phyloP scores from a whole-genome alignment of 2,113 vertebrate species.

The Anarrhichthys ocellatus region DNA sequence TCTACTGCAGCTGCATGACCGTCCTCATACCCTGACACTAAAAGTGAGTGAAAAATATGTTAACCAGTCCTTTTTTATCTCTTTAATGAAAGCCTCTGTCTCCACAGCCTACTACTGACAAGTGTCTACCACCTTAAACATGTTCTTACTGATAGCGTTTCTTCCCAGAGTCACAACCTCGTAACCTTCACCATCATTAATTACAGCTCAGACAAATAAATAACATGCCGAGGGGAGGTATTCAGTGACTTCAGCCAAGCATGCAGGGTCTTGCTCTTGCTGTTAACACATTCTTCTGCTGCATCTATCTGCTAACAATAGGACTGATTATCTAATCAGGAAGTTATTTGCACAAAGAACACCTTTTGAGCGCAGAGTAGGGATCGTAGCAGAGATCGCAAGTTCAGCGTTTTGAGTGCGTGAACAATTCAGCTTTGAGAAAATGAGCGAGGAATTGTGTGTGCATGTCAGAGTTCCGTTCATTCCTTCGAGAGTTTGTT shows the following conservation, averaged over 20 bases:
- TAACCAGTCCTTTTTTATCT: neutral
- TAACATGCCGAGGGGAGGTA: conserved; percentile 46
- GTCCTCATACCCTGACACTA: neutral
- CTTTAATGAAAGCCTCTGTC: conserved; percentile 22
- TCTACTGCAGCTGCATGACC: neutral
- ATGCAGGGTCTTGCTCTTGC: conserved; percentile 43
- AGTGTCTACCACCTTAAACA: conserved; percentile 46
- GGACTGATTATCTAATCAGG: conserved; percentile 17
- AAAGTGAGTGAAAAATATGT: neutral
- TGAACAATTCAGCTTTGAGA: neutral
- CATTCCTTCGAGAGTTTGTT: neutral
- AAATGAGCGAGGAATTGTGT: neutral
- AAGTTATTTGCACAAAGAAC: neutral
- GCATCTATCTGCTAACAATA: conserved; percentile 10
- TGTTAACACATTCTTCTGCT: conserved; percentile 47
- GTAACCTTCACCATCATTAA: conserved; percentile 58
- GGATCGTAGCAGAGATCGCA: neutral
- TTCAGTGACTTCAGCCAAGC: conserved; percentile 34
- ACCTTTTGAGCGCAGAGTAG: neutral
- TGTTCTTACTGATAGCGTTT: conserved; percentile 58
- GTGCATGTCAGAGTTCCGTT: neutral
- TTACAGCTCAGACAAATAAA: conserved; percentile 69
- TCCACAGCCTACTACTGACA: conserved; percentile 16
- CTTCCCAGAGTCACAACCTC: conserved; percentile 50
- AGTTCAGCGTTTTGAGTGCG: neutral